phyloP scores from a whole-genome alignment of 2,797 vertebrate genomes.

The Rhinoraja longicauda region DNA sequence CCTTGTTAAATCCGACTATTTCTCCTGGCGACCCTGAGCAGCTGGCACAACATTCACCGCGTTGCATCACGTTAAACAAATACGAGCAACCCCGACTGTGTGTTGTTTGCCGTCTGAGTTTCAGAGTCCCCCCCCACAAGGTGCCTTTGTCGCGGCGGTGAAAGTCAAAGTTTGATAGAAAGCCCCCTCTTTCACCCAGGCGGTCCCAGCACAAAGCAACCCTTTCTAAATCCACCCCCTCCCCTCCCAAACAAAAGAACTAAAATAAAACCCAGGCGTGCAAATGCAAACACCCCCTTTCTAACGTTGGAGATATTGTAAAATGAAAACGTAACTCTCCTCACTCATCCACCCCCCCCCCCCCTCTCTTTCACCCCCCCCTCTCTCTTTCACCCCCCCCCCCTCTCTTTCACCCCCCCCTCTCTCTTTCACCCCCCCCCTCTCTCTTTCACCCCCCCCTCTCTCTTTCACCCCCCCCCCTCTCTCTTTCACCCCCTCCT shows the following conservation, averaged over 20 bases:
- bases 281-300: not conserved
- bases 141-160: no score
- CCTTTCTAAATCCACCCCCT: no score
- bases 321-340: not conserved
- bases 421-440: not conserved
- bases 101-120: not conserved
- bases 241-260: no score
- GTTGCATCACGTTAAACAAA: not conserved
- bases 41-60: not conserved
- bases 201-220: not conserved
- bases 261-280: not conserved
- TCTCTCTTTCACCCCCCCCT: no score
- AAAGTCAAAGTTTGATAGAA: not conserved
- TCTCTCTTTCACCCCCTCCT: no score
- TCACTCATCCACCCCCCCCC: not conserved
- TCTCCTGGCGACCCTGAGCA: no score
- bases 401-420: no score
- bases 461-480: not conserved
- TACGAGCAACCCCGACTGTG: no score
- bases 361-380: no score
- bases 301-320: not conserved
- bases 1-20: not conserved
- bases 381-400: not conserved
- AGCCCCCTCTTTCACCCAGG: not conserved
- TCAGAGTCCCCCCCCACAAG: not conserved